Conservation (phyloP, 2,888 invertebrate genomes). For the Drosophila macrospina region DNA sequence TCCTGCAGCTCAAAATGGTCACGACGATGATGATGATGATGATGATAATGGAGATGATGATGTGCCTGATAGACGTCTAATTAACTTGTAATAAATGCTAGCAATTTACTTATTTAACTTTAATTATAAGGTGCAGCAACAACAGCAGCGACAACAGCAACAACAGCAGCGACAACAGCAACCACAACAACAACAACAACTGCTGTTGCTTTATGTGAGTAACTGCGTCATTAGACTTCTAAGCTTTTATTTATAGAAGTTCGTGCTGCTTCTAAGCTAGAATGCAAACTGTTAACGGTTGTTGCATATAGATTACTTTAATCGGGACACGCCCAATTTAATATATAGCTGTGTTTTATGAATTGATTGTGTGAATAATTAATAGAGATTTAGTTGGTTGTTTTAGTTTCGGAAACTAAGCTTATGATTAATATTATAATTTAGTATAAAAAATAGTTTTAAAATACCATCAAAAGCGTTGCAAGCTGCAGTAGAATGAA, state of each 20-base stretch:
- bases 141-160: constrained; percentile 23
- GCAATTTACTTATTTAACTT: constrained; percentile 79
- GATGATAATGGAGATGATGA: constrained; percentile 53
- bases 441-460: too few relatives aligned
- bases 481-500: too few relatives aligned
- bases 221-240: constrained; percentile 50
- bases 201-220: constrained; percentile 43
- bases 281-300: constrained; percentile 5
- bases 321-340: constrained; percentile 16
- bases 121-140: constrained; percentile 71
- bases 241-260: constrained; percentile 15
- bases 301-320: constrained; percentile 11
- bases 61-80: constrained; percentile 76
- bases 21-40: constrained; percentile 22
- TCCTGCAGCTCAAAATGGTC: constrained; percentile 15
- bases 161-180: constrained; percentile 41
- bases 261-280: background rate
- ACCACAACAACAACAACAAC: constrained; percentile 22
- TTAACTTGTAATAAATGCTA: constrained; percentile 81
- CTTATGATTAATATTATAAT: too few relatives aligned
- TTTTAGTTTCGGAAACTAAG: too few relatives aligned
- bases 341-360: background rate
- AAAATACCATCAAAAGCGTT: too few relatives aligned
- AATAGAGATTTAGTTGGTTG: background rate
- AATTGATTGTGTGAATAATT: background rate